Evolutionary conservation across 2,888 invertebrate genomes (phyloP), one percentile per base, ranked within the genome.

Genomic region (Agonopterix subpropinquella): DNA sequence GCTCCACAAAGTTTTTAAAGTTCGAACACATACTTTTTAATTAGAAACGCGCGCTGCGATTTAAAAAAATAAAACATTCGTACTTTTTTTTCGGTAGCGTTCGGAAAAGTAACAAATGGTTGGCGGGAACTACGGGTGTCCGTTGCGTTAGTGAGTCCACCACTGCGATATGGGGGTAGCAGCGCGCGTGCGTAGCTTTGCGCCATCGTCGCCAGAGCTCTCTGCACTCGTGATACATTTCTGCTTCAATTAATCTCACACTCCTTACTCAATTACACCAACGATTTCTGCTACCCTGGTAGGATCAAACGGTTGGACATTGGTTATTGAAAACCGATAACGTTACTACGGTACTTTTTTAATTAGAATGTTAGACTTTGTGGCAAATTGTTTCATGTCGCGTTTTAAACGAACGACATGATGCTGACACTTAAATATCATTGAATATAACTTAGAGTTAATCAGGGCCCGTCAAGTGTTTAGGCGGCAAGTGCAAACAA

Each of bases 181-280:
- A 77, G 57, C 73, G 87, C 87, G 87, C 87, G 73, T 85, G 87
- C 87, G 87, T 86, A 77, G 67, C 69, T 75, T 75, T 76, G 75
- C 79, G 79, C 76, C 75, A 78, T 67, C 63, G 66, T 67, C 63
- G 66, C 53, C 46, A 39, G 39, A 39, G 9, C 42, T 42, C 11
- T 70, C 77, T 81, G 84, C 80, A 83, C 81, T 80, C 72, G 65
- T 81, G 80, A 83, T 86, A 86, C 80, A 83, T 83, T 86, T 82
- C 81, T 79, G 79, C 80, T 77, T 82, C 82, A 87, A 87, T 86
- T 87, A 87, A 86, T 86, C 75, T 75, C 67, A 61, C 28, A 68
- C 75, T 77, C 73, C 72, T 28, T 77, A 78, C 81, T 83, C 77
- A 78, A 85, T 87, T 86, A 83, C 77, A 80, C 70, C 71, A 76